Evolutionary conservation across 1,140 invertebrate species (phyloP).

Genomic region (Belonocnema kinseyi): DNA sequence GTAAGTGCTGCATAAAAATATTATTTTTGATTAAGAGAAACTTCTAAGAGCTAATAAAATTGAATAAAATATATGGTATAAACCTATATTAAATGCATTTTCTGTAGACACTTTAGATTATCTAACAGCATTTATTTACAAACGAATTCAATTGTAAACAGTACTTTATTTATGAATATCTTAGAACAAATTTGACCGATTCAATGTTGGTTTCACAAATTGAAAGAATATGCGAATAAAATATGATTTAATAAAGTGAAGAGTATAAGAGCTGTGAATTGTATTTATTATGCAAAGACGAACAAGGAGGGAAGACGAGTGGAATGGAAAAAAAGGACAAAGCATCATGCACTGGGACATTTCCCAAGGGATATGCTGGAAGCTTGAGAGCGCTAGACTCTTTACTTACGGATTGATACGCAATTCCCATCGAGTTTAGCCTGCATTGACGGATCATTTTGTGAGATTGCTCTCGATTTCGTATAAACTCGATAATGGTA

Average conservation of each 20-base stretch:
- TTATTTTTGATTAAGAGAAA: no score
- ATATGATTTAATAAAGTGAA: background rate
- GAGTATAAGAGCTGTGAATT: background rate
- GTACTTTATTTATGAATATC: background rate
- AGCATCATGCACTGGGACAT: constrained; percentile 51
- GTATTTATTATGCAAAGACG: constrained; percentile 4
- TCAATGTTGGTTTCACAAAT: background rate
- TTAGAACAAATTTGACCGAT: background rate
- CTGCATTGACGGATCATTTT: constrained; percentile 61
- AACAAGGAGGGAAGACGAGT: background rate
- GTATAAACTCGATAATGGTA: constrained; percentile 65
- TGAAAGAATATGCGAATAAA: background rate
- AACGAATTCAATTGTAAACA: no score
- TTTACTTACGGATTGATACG: constrained; percentile 70
- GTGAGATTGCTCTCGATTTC: constrained; percentile 61
- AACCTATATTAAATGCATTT: no score
- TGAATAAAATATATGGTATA: no score
- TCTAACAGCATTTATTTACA: no score
- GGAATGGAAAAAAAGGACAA: constrained; percentile 5
- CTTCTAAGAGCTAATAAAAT: no score
- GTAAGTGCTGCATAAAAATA: no score
- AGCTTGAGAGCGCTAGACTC: constrained; percentile 58
- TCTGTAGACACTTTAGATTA: no score
- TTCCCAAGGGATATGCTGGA: constrained; percentile 63
- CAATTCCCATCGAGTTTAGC: constrained; percentile 69